Evolutionary conservation across 2,113 vertebrate species (phyloP), one percentile per base, ranked within the genome.

Genomic region (Heterotilapia buettikoferi): DNA sequence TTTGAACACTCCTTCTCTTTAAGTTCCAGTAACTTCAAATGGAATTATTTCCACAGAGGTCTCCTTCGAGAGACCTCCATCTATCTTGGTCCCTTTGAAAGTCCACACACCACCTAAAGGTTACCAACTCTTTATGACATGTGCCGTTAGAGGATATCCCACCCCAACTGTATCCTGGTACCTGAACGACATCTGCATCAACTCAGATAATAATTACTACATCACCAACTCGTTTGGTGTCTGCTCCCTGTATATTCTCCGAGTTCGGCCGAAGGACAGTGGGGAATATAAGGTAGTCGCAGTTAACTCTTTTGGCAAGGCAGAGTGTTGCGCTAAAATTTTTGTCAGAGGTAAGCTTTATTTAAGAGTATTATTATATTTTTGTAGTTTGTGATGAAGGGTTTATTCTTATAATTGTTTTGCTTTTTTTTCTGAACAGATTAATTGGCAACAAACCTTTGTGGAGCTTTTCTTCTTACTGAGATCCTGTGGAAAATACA

Each of bases 81-180:
- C 96, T 10, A 97, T 99, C 93, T 94, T 97, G 13, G 97, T 97
- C 29, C 96, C 95, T 0, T 89, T 99, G n/a, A 98, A 97, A 90
- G 86, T 96, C 2, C 98, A 98, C 7, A 91, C 97, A 10, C 97
- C 97, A 85, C 97, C 96, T 0, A 93, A 87, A 0, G 98, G 98
- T 63, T 98, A 96, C 0, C 96, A 97, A 40, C 97, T 98, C 18
- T 96, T 36, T 73, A 99, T 99, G 98, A 98, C 96, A 31, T 99
- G 98, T 0, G 98, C 98, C 0, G 96, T 98, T 8, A 94, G 92
- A 10, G 98, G 98, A 66, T 86, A 91, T 1, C 98, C 98, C 0
- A 11, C 40, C 0, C 98, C 98, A 0, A 94, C 82, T 2, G 71
- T 99, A 61, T 97, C 93, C 5, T 99, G 98, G 98, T 98, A 97